These are phyloP conservation scores for Drosophila pseudotakahashii DNA, from an alignment of 2,888 invertebrate species.

Conservation along the genomic window DNA sequence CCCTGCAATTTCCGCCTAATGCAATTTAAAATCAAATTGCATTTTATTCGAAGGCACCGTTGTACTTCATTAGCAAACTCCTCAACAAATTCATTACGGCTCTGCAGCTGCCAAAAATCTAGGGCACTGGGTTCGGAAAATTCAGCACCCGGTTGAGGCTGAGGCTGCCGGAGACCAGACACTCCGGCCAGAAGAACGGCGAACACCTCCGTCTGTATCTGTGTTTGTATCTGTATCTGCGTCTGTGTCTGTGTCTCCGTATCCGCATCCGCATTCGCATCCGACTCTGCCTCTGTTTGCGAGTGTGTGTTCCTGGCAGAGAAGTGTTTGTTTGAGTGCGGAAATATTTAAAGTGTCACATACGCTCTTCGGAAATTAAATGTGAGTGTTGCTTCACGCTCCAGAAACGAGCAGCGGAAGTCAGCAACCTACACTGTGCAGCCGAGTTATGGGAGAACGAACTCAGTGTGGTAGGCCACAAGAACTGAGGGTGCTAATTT, in stretches of 20 bases:
- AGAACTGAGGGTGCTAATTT: slow-evolving; percentile 14
- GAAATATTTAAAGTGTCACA: slow-evolving; percentile 80
- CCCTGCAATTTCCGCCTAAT: slow-evolving; percentile 60
- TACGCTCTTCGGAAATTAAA: slow-evolving; percentile 76
- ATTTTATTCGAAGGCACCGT: slow-evolving; percentile 60
- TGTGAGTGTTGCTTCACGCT: slow-evolving; percentile 63
- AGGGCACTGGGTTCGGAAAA: slow-evolving; percentile 53
- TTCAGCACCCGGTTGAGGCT: no score
- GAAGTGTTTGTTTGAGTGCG: slow-evolving; percentile 70
- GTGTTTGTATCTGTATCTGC: slow-evolving; percentile 13
- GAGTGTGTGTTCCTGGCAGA: slow-evolving; percentile 28
- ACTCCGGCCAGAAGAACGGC: slow-evolving; percentile 30
- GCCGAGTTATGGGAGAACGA: slow-evolving; percentile 17
- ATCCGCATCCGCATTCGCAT: slow-evolving; percentile 1
- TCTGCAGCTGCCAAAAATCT: slow-evolving; percentile 73
- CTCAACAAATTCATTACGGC: slow-evolving; percentile 74
- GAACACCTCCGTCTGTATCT: slow-evolving; percentile 23
- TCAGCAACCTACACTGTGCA: slow-evolving; percentile 29
- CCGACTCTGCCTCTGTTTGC: neutral
- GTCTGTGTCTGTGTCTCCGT: no score
- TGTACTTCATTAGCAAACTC: slow-evolving; percentile 73
- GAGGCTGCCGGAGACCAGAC: slow-evolving; percentile 33
- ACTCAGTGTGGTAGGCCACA: slow-evolving; percentile 11
- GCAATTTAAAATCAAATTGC: slow-evolving; percentile 73
- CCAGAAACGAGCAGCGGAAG: slow-evolving; percentile 44